Evolutionary conservation across 2,888 invertebrate species (phyloP), one percentile per base, ranked within the genome.

Genomic region (Litoditis marina): DNA sequence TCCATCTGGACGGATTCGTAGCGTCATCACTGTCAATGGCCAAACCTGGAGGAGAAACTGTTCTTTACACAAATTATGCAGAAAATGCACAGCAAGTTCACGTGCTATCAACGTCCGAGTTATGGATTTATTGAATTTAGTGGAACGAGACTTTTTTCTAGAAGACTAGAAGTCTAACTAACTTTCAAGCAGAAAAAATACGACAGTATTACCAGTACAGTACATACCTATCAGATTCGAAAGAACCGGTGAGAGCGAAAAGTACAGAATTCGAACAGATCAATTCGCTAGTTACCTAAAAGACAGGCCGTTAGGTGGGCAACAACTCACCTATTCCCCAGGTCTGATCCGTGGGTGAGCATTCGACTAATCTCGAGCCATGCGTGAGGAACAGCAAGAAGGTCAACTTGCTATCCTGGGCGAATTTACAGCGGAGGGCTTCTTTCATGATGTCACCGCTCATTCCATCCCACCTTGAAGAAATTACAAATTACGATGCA

Each of bases 241-340:
- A n/a, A n/a, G n/a, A n/a, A n/a, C n/a, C n/a, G n/a, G n/a, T n/a
- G n/a, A n/a, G n/a, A n/a, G n/a, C n/a, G n/a, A n/a, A n/a, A n/a
- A n/a, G n/a, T n/a, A n/a, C n/a, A n/a, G n/a, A n/a, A n/a, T n/a
- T n/a, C n/a, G n/a, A 46, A 36, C 22, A 4, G 11, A 42, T 5
- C 3, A 30, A 28, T 31, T n/a, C 16, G n/a, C 11, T 39, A 7
- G 27, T 4, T 49, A 25, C 22, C 4, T 25, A 22, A 52, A 31
- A 52, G 19, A 34, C n/a, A 32, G 5, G 19, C 16, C 5, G 6
- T 13, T 19, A 32, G 25, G 1, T 16, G 22, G 55, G 0, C 6
- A 32, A 11, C 54, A 22, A 22, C 57, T 44, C 8, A 70, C 75
- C 75, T 2, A 75, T 73, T 53, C 75, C 75, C 75, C 75, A 75